These are phyloP conservation scores for Crotalus viridis DNA, from an alignment of 2,113 vertebrate genomes.

Conservation along the genomic window DNA sequence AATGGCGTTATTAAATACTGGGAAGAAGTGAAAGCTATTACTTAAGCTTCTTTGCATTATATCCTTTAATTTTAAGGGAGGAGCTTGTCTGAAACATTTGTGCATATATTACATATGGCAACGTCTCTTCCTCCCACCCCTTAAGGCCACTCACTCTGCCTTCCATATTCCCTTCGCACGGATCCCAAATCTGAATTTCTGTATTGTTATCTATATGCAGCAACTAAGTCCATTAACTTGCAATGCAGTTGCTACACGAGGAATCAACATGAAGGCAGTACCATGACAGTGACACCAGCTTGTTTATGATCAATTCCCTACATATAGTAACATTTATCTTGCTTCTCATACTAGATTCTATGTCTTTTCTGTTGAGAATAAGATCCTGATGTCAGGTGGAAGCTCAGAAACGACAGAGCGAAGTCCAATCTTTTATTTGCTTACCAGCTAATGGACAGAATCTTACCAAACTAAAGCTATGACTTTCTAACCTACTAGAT, in stretches of 20 bases:
- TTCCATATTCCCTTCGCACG: neutral
- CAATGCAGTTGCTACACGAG: neutral
- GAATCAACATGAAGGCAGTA: neutral
- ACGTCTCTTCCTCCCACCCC: neutral
- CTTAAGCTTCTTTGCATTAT: neutral
- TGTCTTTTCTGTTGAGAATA: neutral
- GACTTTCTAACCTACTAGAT: neutral
- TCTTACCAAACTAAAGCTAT: neutral
- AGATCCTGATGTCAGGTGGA: neutral
- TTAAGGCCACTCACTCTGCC: neutral
- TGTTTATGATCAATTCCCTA: neutral
- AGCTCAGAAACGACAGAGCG: neutral
- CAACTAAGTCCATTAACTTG: neutral
- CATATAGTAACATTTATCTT: neutral
- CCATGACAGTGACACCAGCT: neutral
- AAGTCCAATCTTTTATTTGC: neutral
- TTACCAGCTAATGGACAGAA: neutral
- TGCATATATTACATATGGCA: neutral
- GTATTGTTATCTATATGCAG: neutral
- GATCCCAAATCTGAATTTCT: neutral
- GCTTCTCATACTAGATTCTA: neutral
- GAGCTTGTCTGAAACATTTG: neutral
- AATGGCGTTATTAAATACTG: neutral
- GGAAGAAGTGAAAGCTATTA: slow-evolving; percentile 1
- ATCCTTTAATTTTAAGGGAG: neutral